Evolutionary conservation across 1,140 invertebrate species (phyloP).

Genomic region (Drosophila sturtevanti): DNA sequence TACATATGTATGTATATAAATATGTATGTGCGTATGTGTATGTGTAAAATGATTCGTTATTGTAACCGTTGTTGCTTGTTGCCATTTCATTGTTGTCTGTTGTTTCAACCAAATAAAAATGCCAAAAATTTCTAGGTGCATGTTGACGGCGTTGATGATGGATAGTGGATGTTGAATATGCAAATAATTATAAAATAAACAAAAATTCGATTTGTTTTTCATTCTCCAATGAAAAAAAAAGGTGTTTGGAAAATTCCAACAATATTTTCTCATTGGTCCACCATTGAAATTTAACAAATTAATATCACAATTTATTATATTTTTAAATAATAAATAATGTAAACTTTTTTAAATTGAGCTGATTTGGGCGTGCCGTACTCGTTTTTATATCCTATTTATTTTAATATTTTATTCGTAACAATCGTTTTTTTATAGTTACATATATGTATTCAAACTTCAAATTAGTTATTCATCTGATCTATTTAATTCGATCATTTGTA

Average conservation of each 20-base stretch:
- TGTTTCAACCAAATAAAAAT: conserved; percentile 10
- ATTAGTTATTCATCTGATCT: too few relatives aligned
- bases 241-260: neutral
- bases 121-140: neutral
- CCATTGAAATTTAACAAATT: too few relatives aligned
- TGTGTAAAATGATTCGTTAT: conserved; percentile 3
- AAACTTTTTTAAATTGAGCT: too few relatives aligned
- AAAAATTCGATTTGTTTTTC: neutral
- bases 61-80: conserved; percentile 10
- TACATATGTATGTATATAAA: neutral
- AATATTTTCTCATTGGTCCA: neutral
- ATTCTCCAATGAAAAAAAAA: neutral
- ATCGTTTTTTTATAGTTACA: too few relatives aligned
- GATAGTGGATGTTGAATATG: neutral
- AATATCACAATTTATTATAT: too few relatives aligned
- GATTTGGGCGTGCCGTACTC: too few relatives aligned
- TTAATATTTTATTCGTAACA: too few relatives aligned
- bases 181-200: neutral
- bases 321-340: too few relatives aligned
- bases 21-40: conserved; percentile 5
- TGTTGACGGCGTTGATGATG: neutral
- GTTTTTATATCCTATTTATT: too few relatives aligned
- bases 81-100: conserved; percentile 15
- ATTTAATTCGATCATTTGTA: too few relatives aligned
- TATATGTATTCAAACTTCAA: too few relatives aligned